These are phyloP conservation scores for Ochropleura plecta DNA, from an alignment of 2,888 invertebrate species.

Conservation along the genomic window DNA sequence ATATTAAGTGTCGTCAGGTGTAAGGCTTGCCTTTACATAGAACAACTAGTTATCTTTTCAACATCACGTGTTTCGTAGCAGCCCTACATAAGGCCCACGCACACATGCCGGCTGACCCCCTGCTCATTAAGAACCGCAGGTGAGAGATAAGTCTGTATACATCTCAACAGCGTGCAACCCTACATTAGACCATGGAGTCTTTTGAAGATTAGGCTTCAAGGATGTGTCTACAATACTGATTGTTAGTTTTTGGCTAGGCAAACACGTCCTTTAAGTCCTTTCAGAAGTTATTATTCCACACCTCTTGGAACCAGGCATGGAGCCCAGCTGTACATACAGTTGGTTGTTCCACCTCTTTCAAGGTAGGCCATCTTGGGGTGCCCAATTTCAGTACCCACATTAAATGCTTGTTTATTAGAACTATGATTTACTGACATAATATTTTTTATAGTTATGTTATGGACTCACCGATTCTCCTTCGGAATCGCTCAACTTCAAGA, in stretches of 20 bases:
- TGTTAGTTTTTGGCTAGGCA: not conserved
- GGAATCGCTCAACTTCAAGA: not conserved
- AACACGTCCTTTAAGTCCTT: not conserved
- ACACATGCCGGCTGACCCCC: constrained; percentile 42
- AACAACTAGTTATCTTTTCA: no score
- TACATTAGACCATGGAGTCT: constrained; percentile 10
- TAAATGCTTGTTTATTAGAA: not conserved
- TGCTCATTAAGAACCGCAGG: constrained; percentile 62
- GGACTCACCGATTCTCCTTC: not conserved
- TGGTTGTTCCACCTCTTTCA: not conserved
- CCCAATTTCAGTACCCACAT: not conserved
- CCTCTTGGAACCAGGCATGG: not conserved
- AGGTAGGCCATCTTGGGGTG: not conserved
- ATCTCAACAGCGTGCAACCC: constrained; percentile 20
- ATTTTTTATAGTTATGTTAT: not conserved
- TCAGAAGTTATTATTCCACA: not conserved
- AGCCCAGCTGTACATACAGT: not conserved
- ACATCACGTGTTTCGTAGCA: not conserved
- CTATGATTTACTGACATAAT: not conserved
- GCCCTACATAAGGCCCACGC: constrained; percentile 59
- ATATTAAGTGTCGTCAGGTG: not conserved
- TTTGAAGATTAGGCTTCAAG: constrained; percentile 7
- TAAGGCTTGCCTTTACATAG: not conserved
- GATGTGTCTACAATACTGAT: not conserved
- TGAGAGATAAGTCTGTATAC: constrained; percentile 57